Evolutionary conservation across 2,113 vertebrate species (phyloP).

Genomic region (Capra hircus): DNA sequence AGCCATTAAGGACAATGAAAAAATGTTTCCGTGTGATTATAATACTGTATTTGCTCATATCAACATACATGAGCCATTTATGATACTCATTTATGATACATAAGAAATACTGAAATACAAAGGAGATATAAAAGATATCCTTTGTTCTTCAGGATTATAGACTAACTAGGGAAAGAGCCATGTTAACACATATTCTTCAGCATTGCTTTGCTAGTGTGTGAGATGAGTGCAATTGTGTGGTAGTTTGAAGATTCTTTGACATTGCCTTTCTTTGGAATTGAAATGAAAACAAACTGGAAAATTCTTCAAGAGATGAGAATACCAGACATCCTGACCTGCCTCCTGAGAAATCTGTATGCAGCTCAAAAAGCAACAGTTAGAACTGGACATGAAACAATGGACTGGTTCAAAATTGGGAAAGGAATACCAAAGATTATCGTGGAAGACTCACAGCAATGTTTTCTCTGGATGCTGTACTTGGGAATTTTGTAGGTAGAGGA

Average conservation of each 20-base stretch:
- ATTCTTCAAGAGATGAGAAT: not conserved
- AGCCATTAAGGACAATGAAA: not conserved
- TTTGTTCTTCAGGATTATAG: not conserved
- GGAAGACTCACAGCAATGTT: not conserved
- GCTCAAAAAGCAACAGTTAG: not conserved
- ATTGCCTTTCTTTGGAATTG: not conserved
- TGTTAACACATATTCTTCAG: not conserved
- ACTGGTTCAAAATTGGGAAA: not conserved
- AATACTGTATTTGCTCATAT: not conserved
- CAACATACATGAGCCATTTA: not conserved
- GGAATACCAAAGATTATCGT: not conserved
- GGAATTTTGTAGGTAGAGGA: not conserved
- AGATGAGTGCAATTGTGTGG: not conserved
- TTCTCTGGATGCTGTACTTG: not conserved
- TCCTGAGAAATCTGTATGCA: not conserved
- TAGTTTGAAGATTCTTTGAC: not conserved
- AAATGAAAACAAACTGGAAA: not conserved
- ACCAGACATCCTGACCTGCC: not conserved
- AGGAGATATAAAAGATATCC: not conserved
- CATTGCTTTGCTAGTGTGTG: not conserved
- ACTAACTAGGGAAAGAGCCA: not conserved
- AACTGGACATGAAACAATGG: not conserved
- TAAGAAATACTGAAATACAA: not conserved
- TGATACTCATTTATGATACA: not conserved
- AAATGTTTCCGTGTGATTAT: not conserved